Base-by-base conservation (phyloP, 1,140 invertebrate genomes). In the Nautilus pompilius region DNA sequence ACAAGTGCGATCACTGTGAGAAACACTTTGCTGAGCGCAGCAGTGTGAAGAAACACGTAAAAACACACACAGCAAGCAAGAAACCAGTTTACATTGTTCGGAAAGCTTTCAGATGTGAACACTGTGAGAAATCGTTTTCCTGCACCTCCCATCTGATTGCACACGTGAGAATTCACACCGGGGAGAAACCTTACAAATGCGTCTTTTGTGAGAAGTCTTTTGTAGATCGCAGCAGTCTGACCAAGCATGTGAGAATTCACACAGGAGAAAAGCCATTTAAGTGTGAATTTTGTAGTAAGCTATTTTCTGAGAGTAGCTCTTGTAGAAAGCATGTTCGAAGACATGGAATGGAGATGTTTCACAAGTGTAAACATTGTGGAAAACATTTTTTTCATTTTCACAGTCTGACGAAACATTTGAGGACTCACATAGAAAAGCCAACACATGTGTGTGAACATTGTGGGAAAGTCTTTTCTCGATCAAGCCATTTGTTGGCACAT, bases 391-490 rank as follows among this genome's bases (percentile, higher is more conserved):
- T 49, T 22, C n/a, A 49, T 22, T 49, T 24, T 8, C 26, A 60
- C 51, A 55, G 60, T 13, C 59, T 74, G 36, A 62, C 62, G 22
- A 64, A 61, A 15, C 72, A 74, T 58, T 65, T 56, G 30, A 51
- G 68, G 22, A 66, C 64, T 5, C 71, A 73, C 58, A 71, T 69
- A 20, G 70, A 67, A 26, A 66, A 73, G 28, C 55, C 56, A 55
- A 64, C 69, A 41, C 71, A 61, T 61, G 57, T 57, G 17, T 73
- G 68, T 63, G 51, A 34, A 54, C 55, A 56, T 33, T 75, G 70
- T 60, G 57, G 61, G 6, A 63, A 62, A 60, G 58, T 55, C 4
- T 73, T 73, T 64, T 34, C 67, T n/a, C 32, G 91, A 90, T 77
- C 61, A 28, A 60, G 64, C 41, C 67, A 68, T 41, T 51, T 76